These are phyloP conservation scores for Ochropacha duplaris DNA, from an alignment of 2,888 invertebrate genomes.

Conservation along the genomic window DNA sequence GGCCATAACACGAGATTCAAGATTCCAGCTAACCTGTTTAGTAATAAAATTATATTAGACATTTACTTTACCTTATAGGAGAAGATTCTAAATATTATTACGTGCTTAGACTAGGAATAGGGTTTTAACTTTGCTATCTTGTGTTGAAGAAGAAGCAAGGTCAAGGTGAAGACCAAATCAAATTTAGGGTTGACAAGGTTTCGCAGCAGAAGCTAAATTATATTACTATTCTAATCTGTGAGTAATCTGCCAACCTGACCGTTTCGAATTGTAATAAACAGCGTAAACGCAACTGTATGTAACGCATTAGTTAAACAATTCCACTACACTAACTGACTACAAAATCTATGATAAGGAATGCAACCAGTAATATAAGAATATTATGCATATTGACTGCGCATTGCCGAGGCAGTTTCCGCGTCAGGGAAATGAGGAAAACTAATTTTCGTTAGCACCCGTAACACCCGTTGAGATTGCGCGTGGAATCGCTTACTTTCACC, in stretches of 20 bases:
- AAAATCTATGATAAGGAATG: constrained; percentile 3
- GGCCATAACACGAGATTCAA: not conserved
- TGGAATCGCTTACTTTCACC: constrained; percentile 50
- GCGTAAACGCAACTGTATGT: constrained; percentile 32
- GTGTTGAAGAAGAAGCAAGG: not conserved
- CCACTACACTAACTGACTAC: constrained; percentile 13
- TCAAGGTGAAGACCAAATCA: not conserved
- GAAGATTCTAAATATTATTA: not conserved
- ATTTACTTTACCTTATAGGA: not conserved
- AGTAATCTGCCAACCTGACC: constrained; percentile 35
- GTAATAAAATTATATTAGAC: not conserved
- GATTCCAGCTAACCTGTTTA: constrained; percentile 1
- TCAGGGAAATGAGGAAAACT: constrained; percentile 61
- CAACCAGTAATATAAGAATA: constrained; percentile 1
- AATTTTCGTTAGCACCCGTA: constrained; percentile 28
- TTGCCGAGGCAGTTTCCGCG: constrained; percentile 58
- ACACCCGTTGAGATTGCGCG: constrained; percentile 34
- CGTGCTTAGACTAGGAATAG: not conserved
- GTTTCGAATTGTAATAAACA: constrained; percentile 43
- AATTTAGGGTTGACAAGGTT: not conserved
- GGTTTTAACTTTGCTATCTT: not conserved
- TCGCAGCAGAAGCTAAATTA: not conserved
- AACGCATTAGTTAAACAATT: constrained; percentile 32
- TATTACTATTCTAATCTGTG: not conserved
- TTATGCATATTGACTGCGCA: constrained; percentile 23